Evolutionary conservation across 1,140 invertebrate genomes (phyloP).

Genomic region (Hycleus phaleratus): DNA sequence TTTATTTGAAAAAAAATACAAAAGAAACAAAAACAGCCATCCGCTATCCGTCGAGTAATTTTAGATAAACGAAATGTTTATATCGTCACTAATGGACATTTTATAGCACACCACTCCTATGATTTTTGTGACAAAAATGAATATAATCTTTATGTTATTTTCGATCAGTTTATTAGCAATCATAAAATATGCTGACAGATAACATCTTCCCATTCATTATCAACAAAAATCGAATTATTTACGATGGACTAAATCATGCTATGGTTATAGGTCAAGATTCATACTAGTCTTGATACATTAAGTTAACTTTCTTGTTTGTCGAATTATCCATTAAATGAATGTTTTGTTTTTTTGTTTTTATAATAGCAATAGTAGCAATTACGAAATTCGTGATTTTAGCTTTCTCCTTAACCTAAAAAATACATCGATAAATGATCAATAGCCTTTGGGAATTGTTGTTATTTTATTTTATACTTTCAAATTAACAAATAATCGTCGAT

Average conservation of each 20-base stretch:
- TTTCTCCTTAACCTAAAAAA: constrained; percentile 4
- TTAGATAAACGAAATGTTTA: constrained; percentile 14
- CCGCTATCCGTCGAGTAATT: neutral
- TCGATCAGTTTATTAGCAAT: constrained; percentile 13
- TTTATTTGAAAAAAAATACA: no score
- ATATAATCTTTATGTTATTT: constrained; percentile 16
- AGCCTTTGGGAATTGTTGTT: constrained; percentile 3
- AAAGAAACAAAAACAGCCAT: no score
- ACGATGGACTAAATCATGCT: neutral
- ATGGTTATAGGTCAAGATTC: no score
- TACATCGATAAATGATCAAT: constrained; percentile 8
- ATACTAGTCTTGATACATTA: no score
- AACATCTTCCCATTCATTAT: constrained; percentile 9
- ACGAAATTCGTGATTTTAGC: constrained; percentile 11
- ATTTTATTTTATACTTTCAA: constrained; percentile 10
- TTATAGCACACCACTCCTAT: constrained; percentile 12
- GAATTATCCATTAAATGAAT: no score
- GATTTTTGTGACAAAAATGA: constrained; percentile 12
- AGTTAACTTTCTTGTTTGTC: no score
- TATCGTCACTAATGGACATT: constrained; percentile 14
- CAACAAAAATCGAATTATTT: constrained; percentile 10
- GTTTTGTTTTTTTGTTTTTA: no score
- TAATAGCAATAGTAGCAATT: no score
- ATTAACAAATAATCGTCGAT: neutral
- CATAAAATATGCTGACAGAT: constrained; percentile 13